phyloP scores from a whole-genome alignment of 2,888 invertebrate genomes.

The Lasioglossum marginatum region DNA sequence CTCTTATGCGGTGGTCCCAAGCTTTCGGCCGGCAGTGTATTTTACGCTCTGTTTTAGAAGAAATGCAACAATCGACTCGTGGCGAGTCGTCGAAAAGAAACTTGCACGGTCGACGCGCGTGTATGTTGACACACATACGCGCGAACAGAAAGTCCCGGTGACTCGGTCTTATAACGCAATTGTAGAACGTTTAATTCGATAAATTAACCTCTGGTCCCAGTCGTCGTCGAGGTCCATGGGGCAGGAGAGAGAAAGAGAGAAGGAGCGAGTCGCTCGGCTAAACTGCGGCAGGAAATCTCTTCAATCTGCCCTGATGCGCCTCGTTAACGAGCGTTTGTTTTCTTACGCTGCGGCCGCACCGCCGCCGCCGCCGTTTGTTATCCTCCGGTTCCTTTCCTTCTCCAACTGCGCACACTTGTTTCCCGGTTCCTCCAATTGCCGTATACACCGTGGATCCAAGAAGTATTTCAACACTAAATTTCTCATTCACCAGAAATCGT shows the following conservation, averaged over 20 bases:
- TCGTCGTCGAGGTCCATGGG: constrained; percentile 72
- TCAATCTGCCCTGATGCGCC: constrained; percentile 82
- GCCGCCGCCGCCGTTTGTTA: constrained; percentile 31
- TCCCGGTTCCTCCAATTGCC: not conserved
- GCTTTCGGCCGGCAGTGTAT: not conserved
- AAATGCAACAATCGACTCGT: not conserved
- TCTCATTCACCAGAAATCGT: no score
- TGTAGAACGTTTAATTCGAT: constrained; percentile 82
- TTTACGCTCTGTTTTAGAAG: not conserved
- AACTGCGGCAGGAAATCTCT: constrained; percentile 83
- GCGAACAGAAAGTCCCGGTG: constrained; percentile 73
- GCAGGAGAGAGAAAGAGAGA: constrained; percentile 58
- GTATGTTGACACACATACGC: constrained; percentile 13
- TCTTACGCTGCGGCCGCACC: constrained; percentile 72
- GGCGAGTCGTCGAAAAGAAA: not conserved
- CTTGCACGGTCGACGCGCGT: not conserved
- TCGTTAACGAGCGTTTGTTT: constrained; percentile 83
- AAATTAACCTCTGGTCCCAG: constrained; percentile 82
- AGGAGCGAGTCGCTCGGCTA: constrained; percentile 68
- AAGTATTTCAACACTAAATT: not conserved
- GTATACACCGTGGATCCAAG: not conserved
- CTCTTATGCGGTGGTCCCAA: no score
- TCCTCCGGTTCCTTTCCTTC: constrained; percentile 49
- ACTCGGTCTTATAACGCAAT: constrained; percentile 81
- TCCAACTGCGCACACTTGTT: constrained; percentile 14